Percentiles rank a stretch among this genome's conserved stretches.
phyloP scores from a whole-genome alignment of 2,113 vertebrate genomes.

The Cranoglanis bouderius region DNA sequence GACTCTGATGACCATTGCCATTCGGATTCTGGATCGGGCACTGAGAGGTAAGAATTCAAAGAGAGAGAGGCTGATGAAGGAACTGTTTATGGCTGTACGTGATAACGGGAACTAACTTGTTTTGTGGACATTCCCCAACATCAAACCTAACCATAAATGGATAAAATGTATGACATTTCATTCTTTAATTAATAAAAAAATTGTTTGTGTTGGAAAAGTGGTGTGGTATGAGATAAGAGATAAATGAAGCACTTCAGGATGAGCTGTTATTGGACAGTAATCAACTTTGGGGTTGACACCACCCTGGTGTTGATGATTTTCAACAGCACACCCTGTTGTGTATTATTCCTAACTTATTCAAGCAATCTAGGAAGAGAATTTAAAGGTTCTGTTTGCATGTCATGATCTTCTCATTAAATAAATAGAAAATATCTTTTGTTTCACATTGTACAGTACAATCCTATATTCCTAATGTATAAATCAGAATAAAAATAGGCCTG shows the following conservation, averaged over 20 bases:
- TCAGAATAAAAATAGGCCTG: background rate
- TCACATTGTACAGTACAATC: background rate
- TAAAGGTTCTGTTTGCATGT: background rate
- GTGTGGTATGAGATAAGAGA: background rate
- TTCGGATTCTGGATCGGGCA: slow-evolving; percentile 86
- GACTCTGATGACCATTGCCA: slow-evolving; percentile 93
- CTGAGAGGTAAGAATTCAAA: slow-evolving; percentile 76
- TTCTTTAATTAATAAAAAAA: background rate
- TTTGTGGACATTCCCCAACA: background rate
- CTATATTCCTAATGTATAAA: background rate
- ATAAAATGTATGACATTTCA: background rate
- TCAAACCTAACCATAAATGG: background rate
- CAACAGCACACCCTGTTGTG: background rate
- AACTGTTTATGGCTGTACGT: background rate
- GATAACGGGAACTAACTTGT: background rate
- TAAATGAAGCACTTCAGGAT: background rate
- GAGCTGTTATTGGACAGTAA: background rate
- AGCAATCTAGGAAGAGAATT: background rate
- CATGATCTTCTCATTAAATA: background rate
- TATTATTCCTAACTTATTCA: background rate
- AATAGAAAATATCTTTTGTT: background rate
- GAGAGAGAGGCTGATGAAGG: background rate
- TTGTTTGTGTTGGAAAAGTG: background rate
- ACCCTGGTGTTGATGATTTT: background rate
- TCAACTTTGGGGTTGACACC: background rate